A percentile compares a stretch with the other conserved stretches of the same genome.
phyloP scores from a whole-genome alignment of 2,888 invertebrate species.

The Hanleya hanleyi region DNA sequence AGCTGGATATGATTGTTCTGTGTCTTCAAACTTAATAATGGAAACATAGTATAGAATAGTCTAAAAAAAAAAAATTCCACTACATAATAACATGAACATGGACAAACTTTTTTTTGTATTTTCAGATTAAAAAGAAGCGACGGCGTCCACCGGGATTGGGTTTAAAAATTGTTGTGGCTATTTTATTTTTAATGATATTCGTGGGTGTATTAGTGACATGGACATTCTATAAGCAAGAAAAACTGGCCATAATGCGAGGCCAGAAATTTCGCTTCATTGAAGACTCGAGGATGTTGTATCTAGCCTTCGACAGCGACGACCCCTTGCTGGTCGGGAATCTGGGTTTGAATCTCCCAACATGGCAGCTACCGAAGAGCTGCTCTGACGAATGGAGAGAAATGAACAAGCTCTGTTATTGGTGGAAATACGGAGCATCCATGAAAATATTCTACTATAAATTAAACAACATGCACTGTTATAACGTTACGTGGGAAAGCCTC shows the following conservation, averaged over 20 bases:
- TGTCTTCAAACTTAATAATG: too few relatives aligned
- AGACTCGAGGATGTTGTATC: slow-evolving; percentile 38
- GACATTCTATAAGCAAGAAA: slow-evolving; percentile 51
- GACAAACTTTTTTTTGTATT: slow-evolving; percentile 18
- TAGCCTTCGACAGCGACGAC: slow-evolving; percentile 32
- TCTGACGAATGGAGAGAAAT: slow-evolving; percentile 39
- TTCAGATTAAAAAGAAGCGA: slow-evolving; percentile 46
- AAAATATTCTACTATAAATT: slow-evolving; percentile 46
- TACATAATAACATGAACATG: too few relatives aligned
- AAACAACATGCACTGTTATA: slow-evolving; percentile 80
- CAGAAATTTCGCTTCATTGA: slow-evolving; percentile 57
- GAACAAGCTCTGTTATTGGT: slow-evolving; percentile 53
- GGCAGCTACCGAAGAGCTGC: slow-evolving; percentile 60
- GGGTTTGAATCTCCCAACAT: slow-evolving; percentile 52
- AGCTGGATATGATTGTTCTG: too few relatives aligned
- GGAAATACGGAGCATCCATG: slow-evolving; percentile 55
- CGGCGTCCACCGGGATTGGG: slow-evolving; percentile 47
- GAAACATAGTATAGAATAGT: too few relatives aligned
- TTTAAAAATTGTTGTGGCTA: slow-evolving; percentile 54
- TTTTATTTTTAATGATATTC: slow-evolving; percentile 51
- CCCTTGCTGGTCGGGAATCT: slow-evolving; percentile 38
- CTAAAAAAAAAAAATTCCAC: too few relatives aligned
- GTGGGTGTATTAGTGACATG: slow-evolving; percentile 54
- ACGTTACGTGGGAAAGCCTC: slow-evolving; percentile 87
- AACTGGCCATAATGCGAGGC: slow-evolving; percentile 38